phyloP scores from a whole-genome alignment of 1,140 invertebrate genomes.

The Pantala flavescens region DNA sequence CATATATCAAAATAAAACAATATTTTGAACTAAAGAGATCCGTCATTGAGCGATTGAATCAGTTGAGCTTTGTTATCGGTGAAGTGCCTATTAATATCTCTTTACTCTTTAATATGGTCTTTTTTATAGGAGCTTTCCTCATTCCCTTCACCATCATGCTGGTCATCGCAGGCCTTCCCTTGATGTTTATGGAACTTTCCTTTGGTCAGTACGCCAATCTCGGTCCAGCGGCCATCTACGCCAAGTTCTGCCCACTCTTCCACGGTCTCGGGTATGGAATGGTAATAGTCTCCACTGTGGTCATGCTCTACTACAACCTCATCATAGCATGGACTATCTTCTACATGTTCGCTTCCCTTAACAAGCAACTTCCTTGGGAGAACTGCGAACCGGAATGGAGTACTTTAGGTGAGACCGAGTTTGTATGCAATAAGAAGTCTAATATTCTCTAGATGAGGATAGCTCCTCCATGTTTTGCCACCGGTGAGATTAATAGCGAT shows the following conservation, averaged over 20 bases:
- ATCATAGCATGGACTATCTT: constrained; percentile 77
- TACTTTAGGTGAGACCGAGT: constrained; percentile 43
- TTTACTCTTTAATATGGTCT: no score
- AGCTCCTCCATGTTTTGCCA: no score
- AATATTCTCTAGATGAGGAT: no score
- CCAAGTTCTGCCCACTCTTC: constrained; percentile 55
- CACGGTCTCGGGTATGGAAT: constrained; percentile 70
- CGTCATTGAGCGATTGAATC: no score
- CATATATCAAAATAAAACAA: no score
- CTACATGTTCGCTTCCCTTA: constrained; percentile 68
- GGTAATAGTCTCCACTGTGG: constrained; percentile 69
- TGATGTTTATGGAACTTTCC: constrained; percentile 81
- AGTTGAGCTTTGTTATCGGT: no score
- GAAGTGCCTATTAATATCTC: no score
- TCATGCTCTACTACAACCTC: constrained; percentile 77
- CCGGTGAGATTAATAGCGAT: no score
- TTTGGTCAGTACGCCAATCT: constrained; percentile 63
- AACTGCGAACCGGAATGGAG: constrained; percentile 66
- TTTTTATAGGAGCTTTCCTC: constrained; percentile 55
- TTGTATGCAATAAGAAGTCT: background rate
- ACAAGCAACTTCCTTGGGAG: constrained; percentile 60
- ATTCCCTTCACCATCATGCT: constrained; percentile 79
- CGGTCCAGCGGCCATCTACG: constrained; percentile 59
- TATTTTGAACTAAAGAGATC: no score
- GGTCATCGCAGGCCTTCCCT: constrained; percentile 67